Base-by-base conservation (phyloP, 2,113 vertebrate species). In the Morone chrysops region DNA sequence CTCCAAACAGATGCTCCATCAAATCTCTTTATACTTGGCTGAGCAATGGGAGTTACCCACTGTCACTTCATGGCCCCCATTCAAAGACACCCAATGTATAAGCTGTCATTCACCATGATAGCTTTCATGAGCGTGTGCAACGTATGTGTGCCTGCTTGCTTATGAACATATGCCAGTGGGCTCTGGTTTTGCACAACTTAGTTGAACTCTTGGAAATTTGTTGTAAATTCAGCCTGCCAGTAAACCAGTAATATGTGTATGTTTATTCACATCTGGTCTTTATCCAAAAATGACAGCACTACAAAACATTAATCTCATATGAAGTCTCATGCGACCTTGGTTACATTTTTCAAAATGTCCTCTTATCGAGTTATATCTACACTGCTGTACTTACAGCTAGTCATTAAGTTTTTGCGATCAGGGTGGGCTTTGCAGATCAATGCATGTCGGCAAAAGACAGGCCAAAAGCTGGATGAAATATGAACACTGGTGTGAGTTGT, bases 1-100 rank as follows among this genome's bases (percentile, higher is more conserved):
- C 83, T 89, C 92, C 85, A 92, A 92, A 92, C 90, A 93, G 91
- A 93, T 89, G 92, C 88, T 93, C 82, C 89, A 91, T 93, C 92
- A 93, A 84, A 91, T 87, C 87, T 79, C 86, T 92, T 85, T 87
- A 88, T 87, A 84, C 90, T 92, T 90, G 92, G 86, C 87, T 91
- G 88, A 91, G 84, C 83, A 87, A 75, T 79, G 77, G 81, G 83
- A 90, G 83, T 84, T 86, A 68, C 48, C 40, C 60, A 67, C 80
- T 76, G 90, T 90, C 87, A 84, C 48, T 81, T 56, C 57, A 25
- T 78, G 77, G 74, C 75, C 74, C 74, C 87, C 69, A 74, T 86
- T 91, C 85, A 85, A 71, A 85, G 22, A 56, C 86, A 67, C 63
- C 36, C 38, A 70, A 75, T 74, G 82, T 84, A 86, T 83, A 75